These are phyloP conservation scores for Chauna torquata DNA, from an alignment of 2,113 vertebrate genomes.

Conservation along the genomic window DNA sequence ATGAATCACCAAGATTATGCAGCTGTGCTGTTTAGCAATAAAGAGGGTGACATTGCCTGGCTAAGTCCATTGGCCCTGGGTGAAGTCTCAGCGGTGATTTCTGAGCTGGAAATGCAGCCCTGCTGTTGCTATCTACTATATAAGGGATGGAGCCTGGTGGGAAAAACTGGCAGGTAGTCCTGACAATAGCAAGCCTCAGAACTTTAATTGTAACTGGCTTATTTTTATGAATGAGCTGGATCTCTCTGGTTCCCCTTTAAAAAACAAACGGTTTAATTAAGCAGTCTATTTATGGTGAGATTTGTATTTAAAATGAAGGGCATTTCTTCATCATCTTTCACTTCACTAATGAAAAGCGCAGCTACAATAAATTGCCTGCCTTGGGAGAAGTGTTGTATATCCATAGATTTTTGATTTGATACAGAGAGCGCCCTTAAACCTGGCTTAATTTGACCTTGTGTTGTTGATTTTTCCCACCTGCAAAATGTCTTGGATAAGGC, in stretches of 20 bases:
- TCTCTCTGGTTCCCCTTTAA: slow-evolving; percentile 5
- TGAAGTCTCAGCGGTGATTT: not conserved
- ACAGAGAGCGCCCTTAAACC: not conserved
- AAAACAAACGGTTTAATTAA: slow-evolving; percentile 20
- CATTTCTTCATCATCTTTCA: slow-evolving; percentile 19
- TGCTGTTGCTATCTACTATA: not conserved
- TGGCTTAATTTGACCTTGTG: not conserved
- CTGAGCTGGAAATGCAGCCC: not conserved
- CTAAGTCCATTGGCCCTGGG: not conserved
- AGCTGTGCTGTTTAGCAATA: slow-evolving; percentile 1
- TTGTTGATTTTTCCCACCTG: not conserved
- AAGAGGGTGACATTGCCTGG: slow-evolving; percentile 14
- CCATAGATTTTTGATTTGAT: not conserved
- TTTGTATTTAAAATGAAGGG: slow-evolving; percentile 10
- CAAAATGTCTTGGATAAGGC: not conserved
- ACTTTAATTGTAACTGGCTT: not conserved
- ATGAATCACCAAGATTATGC: slow-evolving; percentile 22
- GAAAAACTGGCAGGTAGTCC: not conserved
- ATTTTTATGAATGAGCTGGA: not conserved
- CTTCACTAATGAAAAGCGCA: not conserved
- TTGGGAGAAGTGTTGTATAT: not conserved
- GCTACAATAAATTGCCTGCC: not conserved
- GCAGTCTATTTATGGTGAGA: slow-evolving; percentile 14
- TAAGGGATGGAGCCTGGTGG: not conserved
- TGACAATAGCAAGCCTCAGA: not conserved